Percentiles rank a stretch among this genome's conserved stretches.
Evolutionary conservation across 1,140 invertebrate species (phyloP).

Genomic region (Cotesia vestalis): DNA sequence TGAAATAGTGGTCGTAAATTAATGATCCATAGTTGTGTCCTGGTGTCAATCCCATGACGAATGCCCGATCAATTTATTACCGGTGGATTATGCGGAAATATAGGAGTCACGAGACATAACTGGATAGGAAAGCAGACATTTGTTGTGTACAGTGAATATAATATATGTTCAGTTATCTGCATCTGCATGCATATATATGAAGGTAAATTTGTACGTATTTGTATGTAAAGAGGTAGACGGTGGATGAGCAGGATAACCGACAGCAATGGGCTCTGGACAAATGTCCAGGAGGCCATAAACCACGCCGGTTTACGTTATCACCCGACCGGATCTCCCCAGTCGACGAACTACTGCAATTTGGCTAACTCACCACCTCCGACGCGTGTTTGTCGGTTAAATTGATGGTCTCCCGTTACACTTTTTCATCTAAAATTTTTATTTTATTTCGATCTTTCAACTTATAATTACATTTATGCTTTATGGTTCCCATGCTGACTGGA

Average conservation of each 20-base stretch:
- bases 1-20: conserved; percentile 1
- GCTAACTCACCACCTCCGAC: conserved; percentile 40
- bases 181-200: conserved; percentile 10
- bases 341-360: conserved; percentile 49
- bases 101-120: conserved; percentile 10
- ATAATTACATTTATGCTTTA: neutral
- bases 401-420: conserved; percentile 13
- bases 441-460: neutral
- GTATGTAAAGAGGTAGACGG: conserved; percentile 5
- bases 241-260: conserved; percentile 5
- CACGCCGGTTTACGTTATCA: conserved; percentile 53
- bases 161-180: neutral
- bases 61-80: conserved; percentile 43
- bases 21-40: conserved; percentile 7
- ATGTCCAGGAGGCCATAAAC: conserved; percentile 52
- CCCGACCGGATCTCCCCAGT: conserved; percentile 47
- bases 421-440: neutral
- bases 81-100: conserved; percentile 32
- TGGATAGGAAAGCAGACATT: conserved; percentile 7
- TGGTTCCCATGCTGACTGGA: neutral
- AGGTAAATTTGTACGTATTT: neutral
- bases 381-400: conserved; percentile 26
- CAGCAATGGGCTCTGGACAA: conserved; percentile 31
- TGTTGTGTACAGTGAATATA: neutral
- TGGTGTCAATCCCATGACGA: conserved; percentile 35